phyloP scores from a whole-genome alignment of 2,797 vertebrate species.

The Linurgus olivaceus region DNA sequence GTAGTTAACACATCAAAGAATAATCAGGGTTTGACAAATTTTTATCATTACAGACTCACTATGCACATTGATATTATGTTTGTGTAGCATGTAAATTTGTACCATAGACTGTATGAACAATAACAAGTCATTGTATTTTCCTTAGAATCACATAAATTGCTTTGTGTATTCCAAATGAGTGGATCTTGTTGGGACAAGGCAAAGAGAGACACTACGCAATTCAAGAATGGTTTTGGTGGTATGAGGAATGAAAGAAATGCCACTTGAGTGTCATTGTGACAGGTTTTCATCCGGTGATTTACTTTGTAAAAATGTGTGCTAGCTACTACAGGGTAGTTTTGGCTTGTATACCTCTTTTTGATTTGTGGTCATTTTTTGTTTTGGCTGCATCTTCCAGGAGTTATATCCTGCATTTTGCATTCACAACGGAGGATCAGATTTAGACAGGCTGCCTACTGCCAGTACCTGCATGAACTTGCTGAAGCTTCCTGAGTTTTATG shows the following conservation, averaged over 20 bases:
- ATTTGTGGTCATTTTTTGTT: background rate
- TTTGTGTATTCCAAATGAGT: background rate
- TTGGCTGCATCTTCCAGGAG: constrained; percentile 79
- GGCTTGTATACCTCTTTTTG: background rate
- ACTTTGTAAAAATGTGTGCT: background rate
- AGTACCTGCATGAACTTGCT: constrained; percentile 99
- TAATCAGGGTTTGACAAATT: background rate
- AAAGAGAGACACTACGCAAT: background rate
- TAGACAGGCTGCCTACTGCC: constrained; percentile 94
- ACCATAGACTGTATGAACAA: background rate
- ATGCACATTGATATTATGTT: rapidly evolving
- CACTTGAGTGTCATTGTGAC: background rate
- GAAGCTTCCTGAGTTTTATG: constrained; percentile 95
- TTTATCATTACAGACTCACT: background rate
- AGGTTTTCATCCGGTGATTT: background rate
- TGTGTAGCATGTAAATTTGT: background rate
- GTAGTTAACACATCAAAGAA: background rate
- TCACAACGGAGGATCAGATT: constrained; percentile 94
- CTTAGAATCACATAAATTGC: background rate
- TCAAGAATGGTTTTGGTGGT: background rate
- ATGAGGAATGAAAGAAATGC: background rate
- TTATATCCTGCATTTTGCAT: constrained; percentile 98
- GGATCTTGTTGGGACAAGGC: background rate
- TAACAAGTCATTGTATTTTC: background rate
- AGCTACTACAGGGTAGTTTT: background rate